Evolutionary conservation across 2,888 invertebrate genomes (phyloP).

Genomic region (Drosophila conformis): DNA sequence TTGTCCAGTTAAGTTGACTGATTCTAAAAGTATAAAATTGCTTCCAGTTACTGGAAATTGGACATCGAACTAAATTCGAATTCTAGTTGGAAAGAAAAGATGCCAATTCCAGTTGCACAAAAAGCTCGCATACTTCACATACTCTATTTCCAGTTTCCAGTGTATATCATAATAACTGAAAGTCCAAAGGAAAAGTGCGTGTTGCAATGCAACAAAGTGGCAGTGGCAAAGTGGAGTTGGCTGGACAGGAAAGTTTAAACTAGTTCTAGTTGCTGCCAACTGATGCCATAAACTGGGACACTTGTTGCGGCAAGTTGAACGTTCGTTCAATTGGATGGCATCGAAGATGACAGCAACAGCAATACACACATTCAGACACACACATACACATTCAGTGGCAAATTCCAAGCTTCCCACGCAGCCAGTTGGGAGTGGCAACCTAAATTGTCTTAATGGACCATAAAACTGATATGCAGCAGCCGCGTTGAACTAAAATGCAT

Average conservation of each 20-base stretch:
- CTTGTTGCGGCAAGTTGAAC: conserved; percentile 74
- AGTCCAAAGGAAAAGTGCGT: conserved; percentile 62
- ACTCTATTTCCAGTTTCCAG: conserved; percentile 5
- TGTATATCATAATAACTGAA: conserved; percentile 50
- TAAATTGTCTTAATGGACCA: conserved; percentile 80
- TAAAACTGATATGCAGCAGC: conserved; percentile 74
- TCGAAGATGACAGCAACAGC: conserved; percentile 66
- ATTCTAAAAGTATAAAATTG: background rate
- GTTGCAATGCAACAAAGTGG: conserved; percentile 32
- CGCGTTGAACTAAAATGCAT: conserved; percentile 66
- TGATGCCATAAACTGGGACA: conserved; percentile 72
- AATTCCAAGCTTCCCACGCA: conserved; percentile 73
- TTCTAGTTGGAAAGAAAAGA: background rate
- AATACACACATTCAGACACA: conserved; percentile 18
- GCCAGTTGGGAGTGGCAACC: conserved; percentile 61
- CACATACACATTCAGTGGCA: conserved; percentile 13
- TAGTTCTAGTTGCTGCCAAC: conserved; percentile 68
- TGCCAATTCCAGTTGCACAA: background rate
- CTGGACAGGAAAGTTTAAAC: conserved; percentile 79
- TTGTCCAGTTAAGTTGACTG: background rate
- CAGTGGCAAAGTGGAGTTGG: conserved; percentile 17
- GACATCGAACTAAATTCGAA: background rate
- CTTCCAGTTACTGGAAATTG: background rate
- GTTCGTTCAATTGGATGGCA: conserved; percentile 59
- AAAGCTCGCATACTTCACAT: conserved; percentile 3